Evolutionary conservation across 2,113 vertebrate genomes (phyloP).

Genomic region (Terrapene triunguis): DNA sequence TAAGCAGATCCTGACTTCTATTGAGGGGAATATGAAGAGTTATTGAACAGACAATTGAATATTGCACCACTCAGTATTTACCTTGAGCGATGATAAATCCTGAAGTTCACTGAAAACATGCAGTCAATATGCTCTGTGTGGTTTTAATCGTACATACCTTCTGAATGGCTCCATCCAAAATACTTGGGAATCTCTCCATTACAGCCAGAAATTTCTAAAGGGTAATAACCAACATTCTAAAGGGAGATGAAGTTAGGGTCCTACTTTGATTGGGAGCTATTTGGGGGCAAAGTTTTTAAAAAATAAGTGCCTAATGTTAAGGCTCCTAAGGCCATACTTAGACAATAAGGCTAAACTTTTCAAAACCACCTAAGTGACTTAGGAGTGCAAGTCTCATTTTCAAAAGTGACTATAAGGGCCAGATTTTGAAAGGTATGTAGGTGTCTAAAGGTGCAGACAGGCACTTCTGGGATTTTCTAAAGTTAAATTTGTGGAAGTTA

Average conservation of each 20-base stretch:
- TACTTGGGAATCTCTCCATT: background rate
- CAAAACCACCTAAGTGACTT: background rate
- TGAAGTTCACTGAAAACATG: background rate
- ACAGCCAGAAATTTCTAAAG: background rate
- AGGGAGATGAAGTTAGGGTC: background rate
- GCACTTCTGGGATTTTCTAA: background rate
- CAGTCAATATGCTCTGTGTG: background rate
- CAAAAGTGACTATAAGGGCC: background rate
- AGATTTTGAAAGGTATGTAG: background rate
- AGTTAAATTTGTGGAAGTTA: background rate
- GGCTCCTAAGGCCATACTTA: background rate
- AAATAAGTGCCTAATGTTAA: background rate
- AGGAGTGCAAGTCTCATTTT: background rate
- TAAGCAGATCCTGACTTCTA: background rate
- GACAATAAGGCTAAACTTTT: background rate
- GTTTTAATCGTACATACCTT: background rate
- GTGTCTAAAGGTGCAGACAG: background rate
- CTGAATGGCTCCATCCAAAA: background rate
- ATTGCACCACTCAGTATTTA: background rate
- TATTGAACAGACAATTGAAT: background rate
- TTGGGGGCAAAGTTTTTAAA: background rate
- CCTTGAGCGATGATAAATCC: background rate
- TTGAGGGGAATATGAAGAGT: background rate
- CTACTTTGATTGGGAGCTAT: background rate
- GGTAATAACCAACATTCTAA: background rate